Evolutionary conservation across 2,888 invertebrate genomes (phyloP).

Genomic region (Atrina japonica): DNA sequence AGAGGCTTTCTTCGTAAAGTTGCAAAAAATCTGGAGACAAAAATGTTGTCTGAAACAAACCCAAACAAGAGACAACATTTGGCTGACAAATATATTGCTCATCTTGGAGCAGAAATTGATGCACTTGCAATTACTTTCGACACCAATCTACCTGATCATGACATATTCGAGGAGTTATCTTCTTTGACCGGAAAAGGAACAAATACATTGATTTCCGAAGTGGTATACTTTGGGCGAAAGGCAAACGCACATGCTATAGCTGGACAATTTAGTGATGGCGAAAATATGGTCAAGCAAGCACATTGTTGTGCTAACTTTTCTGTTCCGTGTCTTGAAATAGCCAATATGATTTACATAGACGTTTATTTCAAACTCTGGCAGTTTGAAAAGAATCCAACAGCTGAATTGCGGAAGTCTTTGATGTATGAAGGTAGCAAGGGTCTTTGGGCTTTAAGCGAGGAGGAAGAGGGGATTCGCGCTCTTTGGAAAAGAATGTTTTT

Average conservation of each 20-base stretch:
- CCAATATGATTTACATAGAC: constrained; percentile 54
- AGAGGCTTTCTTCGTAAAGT: constrained; percentile 37
- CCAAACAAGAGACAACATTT: constrained; percentile 26
- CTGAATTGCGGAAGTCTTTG: constrained; percentile 31
- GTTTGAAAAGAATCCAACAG: constrained; percentile 42
- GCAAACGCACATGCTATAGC: constrained; percentile 48
- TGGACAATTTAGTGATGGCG: constrained; percentile 35
- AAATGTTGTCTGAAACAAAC: constrained; percentile 35
- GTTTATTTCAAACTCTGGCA: constrained; percentile 53
- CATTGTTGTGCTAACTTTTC: constrained; percentile 42
- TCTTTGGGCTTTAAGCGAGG: constrained; percentile 44
- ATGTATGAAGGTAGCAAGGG: constrained; percentile 50
- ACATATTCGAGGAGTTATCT: constrained; percentile 44
- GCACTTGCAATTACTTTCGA: constrained; percentile 51
- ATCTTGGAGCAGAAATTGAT: constrained; percentile 42
- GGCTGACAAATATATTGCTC: constrained; percentile 36
- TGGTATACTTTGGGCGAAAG: constrained; percentile 42
- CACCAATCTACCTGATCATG: constrained; percentile 36
- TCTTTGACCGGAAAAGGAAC: constrained; percentile 34
- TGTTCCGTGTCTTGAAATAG: constrained; percentile 51
- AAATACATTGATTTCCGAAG: constrained; percentile 45
- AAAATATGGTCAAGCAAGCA: constrained; percentile 43
- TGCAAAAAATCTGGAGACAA: constrained; percentile 24
- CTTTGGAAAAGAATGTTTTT: constrained; percentile 56
- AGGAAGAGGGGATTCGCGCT: constrained; percentile 41